phyloP scores from a whole-genome alignment of 1,140 invertebrate species.

The Drosophila pachea region DNA sequence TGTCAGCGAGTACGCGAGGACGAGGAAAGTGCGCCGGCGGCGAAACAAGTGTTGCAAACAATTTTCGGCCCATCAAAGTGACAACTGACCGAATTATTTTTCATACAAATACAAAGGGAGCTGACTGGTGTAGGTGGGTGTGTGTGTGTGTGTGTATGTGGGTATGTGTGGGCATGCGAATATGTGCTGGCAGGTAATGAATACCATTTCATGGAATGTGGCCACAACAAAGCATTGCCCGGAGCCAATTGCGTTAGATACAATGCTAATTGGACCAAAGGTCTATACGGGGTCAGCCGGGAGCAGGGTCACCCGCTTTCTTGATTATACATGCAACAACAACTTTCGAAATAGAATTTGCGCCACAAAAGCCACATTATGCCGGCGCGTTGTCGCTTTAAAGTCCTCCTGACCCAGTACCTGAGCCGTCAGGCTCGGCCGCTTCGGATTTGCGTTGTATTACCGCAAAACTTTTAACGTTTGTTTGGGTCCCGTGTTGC shows the following conservation, averaged over 20 bases:
- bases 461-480: slow-evolving; percentile 72
- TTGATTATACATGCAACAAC: slow-evolving; percentile 59
- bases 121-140: neutral
- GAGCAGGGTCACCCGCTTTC: slow-evolving; percentile 10
- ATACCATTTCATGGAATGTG: slow-evolving; percentile 36
- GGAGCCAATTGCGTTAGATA: slow-evolving; percentile 64
- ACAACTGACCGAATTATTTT: slow-evolving; percentile 68
- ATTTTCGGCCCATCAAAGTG: slow-evolving; percentile 59
- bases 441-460: slow-evolving; percentile 53
- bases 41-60: slow-evolving; percentile 57
- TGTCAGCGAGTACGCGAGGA: neutral
- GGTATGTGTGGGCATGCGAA: neutral
- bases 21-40: slow-evolving; percentile 50
- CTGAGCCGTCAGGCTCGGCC: slow-evolving; percentile 32
- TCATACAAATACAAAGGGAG: slow-evolving; percentile 17
- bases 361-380: slow-evolving; percentile 73
- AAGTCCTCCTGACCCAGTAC: slow-evolving; percentile 30
- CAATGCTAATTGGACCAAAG: slow-evolving; percentile 66
- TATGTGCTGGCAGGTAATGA: slow-evolving; percentile 41
- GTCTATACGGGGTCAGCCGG: neutral
- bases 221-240: slow-evolving; percentile 67
- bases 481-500: slow-evolving; percentile 56
- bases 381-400: slow-evolving; percentile 59
- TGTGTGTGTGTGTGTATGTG: slow-evolving; percentile 9
- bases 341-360: slow-evolving; percentile 61